These are phyloP conservation scores for Eristalis tenax DNA, from an alignment of 2,888 invertebrate species.

Conservation along the genomic window DNA sequence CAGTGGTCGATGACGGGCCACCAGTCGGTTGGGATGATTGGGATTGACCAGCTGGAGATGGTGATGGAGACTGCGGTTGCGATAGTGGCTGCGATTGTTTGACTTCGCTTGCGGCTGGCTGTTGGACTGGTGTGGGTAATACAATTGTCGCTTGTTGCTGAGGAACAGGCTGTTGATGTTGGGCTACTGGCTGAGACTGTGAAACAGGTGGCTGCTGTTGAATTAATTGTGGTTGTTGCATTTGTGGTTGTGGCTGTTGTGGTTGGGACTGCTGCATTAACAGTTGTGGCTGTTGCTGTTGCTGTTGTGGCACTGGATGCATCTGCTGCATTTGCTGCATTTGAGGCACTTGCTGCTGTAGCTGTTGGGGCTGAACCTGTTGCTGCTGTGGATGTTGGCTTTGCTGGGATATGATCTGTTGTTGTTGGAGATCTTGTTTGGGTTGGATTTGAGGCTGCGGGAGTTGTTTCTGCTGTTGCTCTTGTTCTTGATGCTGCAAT, in stretches of 20 bases:
- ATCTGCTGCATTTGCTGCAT: background rate
- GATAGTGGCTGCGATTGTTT: slow-evolving; percentile 70
- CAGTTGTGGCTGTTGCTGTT: slow-evolving; percentile 35
- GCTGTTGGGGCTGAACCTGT: slow-evolving; percentile 60
- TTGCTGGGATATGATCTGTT: slow-evolving; percentile 69
- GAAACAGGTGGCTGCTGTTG: slow-evolving; percentile 71
- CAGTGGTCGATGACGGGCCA: background rate
- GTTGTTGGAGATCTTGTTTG: slow-evolving; percentile 70
- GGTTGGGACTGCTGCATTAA: slow-evolving; percentile 60
- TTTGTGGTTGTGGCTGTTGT: background rate
- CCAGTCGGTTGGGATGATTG: slow-evolving; percentile 20
- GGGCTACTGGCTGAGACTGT: slow-evolving; percentile 53
- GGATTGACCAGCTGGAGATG: slow-evolving; percentile 7
- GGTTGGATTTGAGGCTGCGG: slow-evolving; percentile 46
- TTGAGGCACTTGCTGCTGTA: slow-evolving; percentile 73
- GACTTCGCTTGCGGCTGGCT: slow-evolving; percentile 68
- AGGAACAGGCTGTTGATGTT: slow-evolving; percentile 56
- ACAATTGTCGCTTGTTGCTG: slow-evolving; percentile 74
- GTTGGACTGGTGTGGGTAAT: slow-evolving; percentile 49
- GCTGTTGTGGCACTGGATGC: background rate
- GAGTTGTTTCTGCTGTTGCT: slow-evolving; percentile 40
- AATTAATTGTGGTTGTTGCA: slow-evolving; percentile 73
- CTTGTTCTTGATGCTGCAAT: slow-evolving; percentile 68
- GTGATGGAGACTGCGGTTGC: background rate
- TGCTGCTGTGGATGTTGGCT: slow-evolving; percentile 73